phyloP scores from a whole-genome alignment of 2,888 invertebrate species.

The Lasioglossum villosulum region DNA sequence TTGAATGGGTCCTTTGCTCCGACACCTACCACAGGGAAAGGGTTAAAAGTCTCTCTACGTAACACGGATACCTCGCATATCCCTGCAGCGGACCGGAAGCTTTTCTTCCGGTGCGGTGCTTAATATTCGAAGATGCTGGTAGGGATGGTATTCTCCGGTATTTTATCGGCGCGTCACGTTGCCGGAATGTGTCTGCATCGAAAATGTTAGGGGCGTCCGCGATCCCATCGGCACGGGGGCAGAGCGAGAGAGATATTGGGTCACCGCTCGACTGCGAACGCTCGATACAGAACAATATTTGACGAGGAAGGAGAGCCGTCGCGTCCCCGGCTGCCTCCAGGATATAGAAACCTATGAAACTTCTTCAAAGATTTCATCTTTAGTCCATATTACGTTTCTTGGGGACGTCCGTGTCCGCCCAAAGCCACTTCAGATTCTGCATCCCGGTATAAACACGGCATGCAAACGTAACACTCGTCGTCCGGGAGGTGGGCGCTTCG shows the following conservation, averaged over 20 bases:
- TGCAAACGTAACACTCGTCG: constrained; percentile 33
- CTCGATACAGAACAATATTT: constrained; percentile 36
- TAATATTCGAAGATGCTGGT: constrained; percentile 35
- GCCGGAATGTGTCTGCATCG: constrained; percentile 54
- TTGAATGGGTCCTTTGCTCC: background rate
- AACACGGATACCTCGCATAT: constrained; percentile 13
- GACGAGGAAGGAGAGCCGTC: constrained; percentile 27
- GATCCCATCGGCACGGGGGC: constrained; percentile 19
- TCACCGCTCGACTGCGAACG: constrained; percentile 37
- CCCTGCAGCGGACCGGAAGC: constrained; percentile 6
- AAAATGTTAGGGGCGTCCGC: constrained; percentile 38
- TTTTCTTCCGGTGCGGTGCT: constrained; percentile 22
- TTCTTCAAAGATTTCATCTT: constrained; percentile 63
- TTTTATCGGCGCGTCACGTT: constrained; percentile 65
- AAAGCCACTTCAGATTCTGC: constrained; percentile 46
- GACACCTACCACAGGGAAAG: background rate
- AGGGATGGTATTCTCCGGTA: constrained; percentile 10
- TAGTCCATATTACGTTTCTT: constrained; percentile 68
- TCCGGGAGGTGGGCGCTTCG: background rate
- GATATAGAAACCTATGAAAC: constrained; percentile 41
- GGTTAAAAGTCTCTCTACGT: background rate
- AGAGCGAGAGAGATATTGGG: constrained; percentile 24
- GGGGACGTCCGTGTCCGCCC: background rate
- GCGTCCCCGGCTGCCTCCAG: constrained; percentile 9
- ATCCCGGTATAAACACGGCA: constrained; percentile 54